These are phyloP conservation scores for Pseudeuparius sepicola DNA, from an alignment of 2,888 invertebrate genomes.

Conservation along the genomic window DNA sequence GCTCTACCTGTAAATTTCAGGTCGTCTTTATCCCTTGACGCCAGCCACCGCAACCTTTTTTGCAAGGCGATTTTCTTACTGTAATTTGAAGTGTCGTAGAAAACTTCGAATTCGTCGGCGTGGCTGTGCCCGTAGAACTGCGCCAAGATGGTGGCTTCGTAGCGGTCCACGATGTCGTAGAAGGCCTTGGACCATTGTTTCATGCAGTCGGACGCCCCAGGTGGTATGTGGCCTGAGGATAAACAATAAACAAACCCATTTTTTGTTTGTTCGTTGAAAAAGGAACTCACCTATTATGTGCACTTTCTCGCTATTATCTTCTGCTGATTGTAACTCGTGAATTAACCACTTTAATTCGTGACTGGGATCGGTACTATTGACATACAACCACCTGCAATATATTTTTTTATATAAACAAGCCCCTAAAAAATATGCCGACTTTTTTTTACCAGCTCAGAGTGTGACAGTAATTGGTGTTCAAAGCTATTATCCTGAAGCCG, in stretches of 20 bases:
- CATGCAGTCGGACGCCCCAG: conserved; percentile 84
- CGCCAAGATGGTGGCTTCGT: conserved; percentile 76
- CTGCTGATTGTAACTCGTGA: conserved; percentile 83
- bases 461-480: conserved; percentile 94
- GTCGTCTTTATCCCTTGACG: conserved; percentile 21
- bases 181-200: conserved; percentile 94
- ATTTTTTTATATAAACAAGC: no score
- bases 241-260: no score
- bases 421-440: no score
- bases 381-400: conserved; percentile 67
- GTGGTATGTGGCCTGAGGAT: conserved; percentile 75
- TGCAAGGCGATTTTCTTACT: conserved; percentile 40
- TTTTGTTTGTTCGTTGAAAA: conserved; percentile 1
- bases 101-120: conserved; percentile 86
- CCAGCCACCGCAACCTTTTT: conserved; percentile 21
- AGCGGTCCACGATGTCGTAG: conserved; percentile 77
- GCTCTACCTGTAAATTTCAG: conserved; percentile 48
- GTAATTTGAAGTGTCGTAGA: conserved; percentile 73
- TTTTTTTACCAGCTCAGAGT: conserved; percentile 85
- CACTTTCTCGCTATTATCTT: conserved; percentile 88
- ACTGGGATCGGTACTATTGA: conserved; percentile 94
- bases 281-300: conserved; percentile 65
- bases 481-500: conserved; percentile 80
- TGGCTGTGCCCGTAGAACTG: conserved; percentile 94
- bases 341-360: conserved; percentile 92